A percentile compares a stretch with the other conserved stretches of the same genome.
Conservation (phyloP, 2,888 invertebrate species). For the Eupithecia abbreviata region DNA sequence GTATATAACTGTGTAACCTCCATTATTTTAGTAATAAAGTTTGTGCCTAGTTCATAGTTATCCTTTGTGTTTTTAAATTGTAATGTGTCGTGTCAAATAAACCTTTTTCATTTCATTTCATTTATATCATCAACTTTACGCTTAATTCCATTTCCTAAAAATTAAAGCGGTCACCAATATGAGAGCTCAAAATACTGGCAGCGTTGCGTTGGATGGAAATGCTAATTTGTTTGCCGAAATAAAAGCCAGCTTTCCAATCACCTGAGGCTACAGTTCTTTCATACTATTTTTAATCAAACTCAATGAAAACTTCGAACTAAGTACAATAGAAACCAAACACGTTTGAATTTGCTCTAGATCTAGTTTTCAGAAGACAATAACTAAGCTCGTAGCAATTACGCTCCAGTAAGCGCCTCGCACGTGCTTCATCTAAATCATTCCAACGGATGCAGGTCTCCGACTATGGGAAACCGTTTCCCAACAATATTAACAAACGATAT, state of each 20-base stretch:
- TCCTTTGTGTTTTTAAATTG: no score
- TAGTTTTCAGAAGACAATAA: slow-evolving; percentile 3
- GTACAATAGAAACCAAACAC: neutral
- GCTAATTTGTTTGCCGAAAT: neutral
- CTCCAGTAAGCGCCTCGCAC: neutral
- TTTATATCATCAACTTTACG: no score
- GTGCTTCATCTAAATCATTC: slow-evolving; percentile 6
- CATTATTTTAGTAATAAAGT: no score
- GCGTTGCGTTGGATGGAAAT: neutral
- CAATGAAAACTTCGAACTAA: neutral
- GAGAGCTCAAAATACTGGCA: no score
- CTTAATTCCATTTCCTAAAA: no score
- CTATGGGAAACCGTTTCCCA: neutral
- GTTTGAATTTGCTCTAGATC: neutral
- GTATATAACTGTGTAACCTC: no score
- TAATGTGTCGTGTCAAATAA: no score
- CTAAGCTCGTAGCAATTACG: neutral
- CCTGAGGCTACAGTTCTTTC: neutral
- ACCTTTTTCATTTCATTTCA: no score
- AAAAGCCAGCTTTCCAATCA: neutral
- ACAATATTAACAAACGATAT: neutral
- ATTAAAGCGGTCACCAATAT: no score
- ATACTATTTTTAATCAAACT: neutral
- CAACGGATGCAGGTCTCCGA: neutral
- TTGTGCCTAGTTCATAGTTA: no score